Evolutionary conservation across 2,888 invertebrate genomes (phyloP), one percentile per base, ranked within the genome.

Genomic region (Tinea trinotella): DNA sequence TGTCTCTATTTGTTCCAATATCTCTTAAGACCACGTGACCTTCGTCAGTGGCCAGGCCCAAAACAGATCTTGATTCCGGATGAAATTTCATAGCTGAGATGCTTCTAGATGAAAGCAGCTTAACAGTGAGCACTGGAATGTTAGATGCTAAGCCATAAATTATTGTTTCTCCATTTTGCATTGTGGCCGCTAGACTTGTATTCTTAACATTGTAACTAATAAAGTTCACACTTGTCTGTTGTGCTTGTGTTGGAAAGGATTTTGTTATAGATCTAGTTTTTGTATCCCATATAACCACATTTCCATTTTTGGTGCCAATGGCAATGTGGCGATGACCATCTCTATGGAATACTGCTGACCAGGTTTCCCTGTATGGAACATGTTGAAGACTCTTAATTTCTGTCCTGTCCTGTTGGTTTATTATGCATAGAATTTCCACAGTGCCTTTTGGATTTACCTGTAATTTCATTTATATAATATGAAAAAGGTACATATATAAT

Each of bases 31-130:
- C 65, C 18, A 87, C 68, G 62, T 83, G 84, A 0, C 87, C 87
- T 61, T 87, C 86, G 57, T 87, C 84, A n/a, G 85, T 82, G n/a
- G 87, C 83, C 40, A 87, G 62, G 2, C 84, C 86, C 1, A 87
- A 64, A 30, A 85, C 57, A 3, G 81, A 78, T 55, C 84, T 65
- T 2, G 79, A 72, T 52, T 86, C 84, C 59, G 79, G 83, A 59
- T 87, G 87, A 56, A 87, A 87, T 57, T 81, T 80, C 77, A 87
- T 79, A 1, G 80, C 71, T 15, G 86, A 80, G 56, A 87, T 76
- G 57, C 79, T 83, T 60, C 71, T 79, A 2, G 84, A 85, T 59
- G 69, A 75, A 2, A 70, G 56, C 1, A 87, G 64, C 61, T 80
- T 85, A 6, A 87, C 71, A 30, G 78, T 83, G 55, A 74, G 61